Evolutionary conservation across 2,113 vertebrate species (phyloP).

Genomic region (Phylloscopus trochiloides): DNA sequence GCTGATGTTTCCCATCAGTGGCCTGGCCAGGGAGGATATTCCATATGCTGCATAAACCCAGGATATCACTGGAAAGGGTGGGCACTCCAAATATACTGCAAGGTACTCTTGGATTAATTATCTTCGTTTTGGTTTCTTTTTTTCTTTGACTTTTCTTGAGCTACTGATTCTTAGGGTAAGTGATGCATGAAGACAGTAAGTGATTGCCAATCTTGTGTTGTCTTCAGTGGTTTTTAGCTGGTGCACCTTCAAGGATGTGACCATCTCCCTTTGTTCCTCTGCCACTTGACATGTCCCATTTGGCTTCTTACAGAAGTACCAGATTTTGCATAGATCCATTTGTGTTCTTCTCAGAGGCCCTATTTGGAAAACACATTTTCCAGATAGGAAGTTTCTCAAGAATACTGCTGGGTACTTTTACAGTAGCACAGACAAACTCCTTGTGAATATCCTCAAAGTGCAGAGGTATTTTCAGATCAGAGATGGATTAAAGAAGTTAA

Average conservation of each 20-base stretch:
- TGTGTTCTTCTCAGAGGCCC: neutral
- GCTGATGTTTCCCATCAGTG: neutral
- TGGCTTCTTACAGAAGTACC: neutral
- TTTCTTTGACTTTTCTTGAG: neutral
- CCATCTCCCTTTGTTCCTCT: neutral
- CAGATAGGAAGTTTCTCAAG: neutral
- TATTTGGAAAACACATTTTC: neutral
- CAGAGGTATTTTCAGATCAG: neutral
- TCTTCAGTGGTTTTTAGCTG: neutral
- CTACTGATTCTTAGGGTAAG: neutral
- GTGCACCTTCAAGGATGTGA: neutral
- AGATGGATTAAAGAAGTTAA: accelerated
- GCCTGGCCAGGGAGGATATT: neutral
- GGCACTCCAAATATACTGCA: neutral
- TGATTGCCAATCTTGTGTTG: neutral
- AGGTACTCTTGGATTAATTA: neutral
- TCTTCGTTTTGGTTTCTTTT: neutral
- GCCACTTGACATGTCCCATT: neutral
- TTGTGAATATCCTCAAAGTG: neutral
- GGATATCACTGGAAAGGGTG: neutral
- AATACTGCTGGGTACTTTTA: neutral
- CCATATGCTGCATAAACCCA: neutral
- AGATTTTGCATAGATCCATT: neutral
- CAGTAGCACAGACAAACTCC: neutral
- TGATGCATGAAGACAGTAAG: neutral